Conservation (phyloP, 1,140 invertebrate genomes). For the Arctopsyche grandis region DNA sequence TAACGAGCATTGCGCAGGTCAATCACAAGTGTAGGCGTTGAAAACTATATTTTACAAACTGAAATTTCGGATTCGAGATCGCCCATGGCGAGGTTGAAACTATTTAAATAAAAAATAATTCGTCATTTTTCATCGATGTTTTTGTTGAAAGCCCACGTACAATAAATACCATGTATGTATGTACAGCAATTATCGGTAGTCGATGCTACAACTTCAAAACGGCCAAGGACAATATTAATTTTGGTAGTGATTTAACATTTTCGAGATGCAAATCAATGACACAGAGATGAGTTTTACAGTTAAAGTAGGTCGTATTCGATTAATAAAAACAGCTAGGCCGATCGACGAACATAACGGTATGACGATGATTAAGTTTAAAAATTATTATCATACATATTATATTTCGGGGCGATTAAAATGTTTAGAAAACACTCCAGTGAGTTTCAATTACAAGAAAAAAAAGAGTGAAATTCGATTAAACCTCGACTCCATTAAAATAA, state of each 20-base stretch:
- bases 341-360: constrained; percentile 12
- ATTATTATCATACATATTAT: constrained; percentile 15
- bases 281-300: background rate
- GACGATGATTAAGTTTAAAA: background rate
- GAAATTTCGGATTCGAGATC: background rate
- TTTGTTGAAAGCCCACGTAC: background rate
- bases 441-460: background rate
- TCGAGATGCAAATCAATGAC: no score
- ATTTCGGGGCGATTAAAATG: background rate
- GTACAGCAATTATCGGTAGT: no score
- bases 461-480: background rate
- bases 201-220: no score
- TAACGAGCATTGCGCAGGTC: no score
- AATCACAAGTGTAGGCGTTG: background rate
- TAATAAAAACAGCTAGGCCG: constrained; percentile 20
- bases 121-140: no score
- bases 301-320: constrained; percentile 5
- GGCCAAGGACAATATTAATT: no score
- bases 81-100: constrained; percentile 10
- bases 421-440: background rate
- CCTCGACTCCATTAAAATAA: background rate
- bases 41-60: background rate
- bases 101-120: background rate
- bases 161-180: no score
- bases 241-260: no score